Conservation (phyloP, 2,113 vertebrate species). For the Butastur rufipennis region DNA sequence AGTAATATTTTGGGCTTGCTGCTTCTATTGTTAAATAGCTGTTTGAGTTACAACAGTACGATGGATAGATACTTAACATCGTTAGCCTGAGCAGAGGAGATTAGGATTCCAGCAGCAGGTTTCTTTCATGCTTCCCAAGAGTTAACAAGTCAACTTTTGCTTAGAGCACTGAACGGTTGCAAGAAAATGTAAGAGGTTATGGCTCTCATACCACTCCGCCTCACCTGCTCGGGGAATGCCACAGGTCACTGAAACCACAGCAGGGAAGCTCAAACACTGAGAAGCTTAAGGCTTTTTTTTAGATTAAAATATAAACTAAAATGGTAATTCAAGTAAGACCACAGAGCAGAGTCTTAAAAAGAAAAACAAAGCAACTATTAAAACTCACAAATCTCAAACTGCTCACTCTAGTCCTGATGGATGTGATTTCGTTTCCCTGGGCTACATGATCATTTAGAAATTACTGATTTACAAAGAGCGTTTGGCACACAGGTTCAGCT, state of each 20-base stretch:
- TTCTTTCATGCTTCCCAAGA: slow-evolving; percentile 59
- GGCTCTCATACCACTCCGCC: neutral
- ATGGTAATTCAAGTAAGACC: slow-evolving; percentile 32
- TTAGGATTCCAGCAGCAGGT: slow-evolving; percentile 47
- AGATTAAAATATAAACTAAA: slow-evolving; percentile 33
- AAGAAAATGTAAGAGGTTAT: neutral
- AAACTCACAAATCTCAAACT: neutral
- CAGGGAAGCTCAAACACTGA: slow-evolving; percentile 31
- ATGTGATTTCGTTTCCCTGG: slow-evolving; percentile 27
- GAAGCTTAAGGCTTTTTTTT: slow-evolving; percentile 62
- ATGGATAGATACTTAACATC: neutral
- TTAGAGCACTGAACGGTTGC: neutral
- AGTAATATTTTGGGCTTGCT: slow-evolving; percentile 3
- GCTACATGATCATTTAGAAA: neutral
- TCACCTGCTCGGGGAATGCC: neutral
- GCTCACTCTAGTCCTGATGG: neutral
- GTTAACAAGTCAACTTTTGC: neutral
- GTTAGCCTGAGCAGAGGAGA: slow-evolving; percentile 45
- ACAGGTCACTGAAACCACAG: slow-evolving; percentile 6
- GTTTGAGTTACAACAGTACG: neutral
- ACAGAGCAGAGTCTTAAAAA: slow-evolving; percentile 7
- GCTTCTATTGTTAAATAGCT: slow-evolving; percentile 40
- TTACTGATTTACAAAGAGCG: neutral
- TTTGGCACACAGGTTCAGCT: neutral
- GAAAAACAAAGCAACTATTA: neutral